phyloP scores from a whole-genome alignment of 2,797 vertebrate genomes.

The Ara ararauna region DNA sequence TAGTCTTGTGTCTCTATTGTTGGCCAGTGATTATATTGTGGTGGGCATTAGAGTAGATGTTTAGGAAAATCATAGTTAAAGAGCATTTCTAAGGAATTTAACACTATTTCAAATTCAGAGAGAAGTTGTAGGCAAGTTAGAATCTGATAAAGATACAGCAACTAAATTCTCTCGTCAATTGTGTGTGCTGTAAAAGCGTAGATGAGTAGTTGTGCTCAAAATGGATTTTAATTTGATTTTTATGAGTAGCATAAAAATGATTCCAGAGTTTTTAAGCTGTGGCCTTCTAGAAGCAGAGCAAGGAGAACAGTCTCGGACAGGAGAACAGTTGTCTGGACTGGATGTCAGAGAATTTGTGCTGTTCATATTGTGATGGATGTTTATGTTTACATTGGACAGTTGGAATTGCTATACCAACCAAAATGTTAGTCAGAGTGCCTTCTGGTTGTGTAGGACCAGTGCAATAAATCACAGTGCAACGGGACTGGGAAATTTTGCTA shows the following conservation, averaged over 20 bases:
- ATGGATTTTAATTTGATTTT: neutral
- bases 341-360: neutral
- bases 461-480: neutral
- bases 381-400: neutral
- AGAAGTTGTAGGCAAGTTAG: neutral
- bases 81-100: neutral
- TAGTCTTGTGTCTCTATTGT: neutral
- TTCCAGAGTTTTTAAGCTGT: neutral
- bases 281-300: neutral
- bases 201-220: neutral
- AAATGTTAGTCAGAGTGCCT: neutral
- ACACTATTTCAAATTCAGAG: neutral
- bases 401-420: neutral
- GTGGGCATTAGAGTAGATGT: neutral
- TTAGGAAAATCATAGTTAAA: neutral
- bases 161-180: neutral
- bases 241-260: neutral
- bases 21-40: neutral
- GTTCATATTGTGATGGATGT: neutral
- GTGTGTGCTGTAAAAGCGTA: neutral
- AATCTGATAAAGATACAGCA: neutral
- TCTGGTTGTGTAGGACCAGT: neutral
- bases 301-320: neutral
- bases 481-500: neutral
- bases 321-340: neutral